phyloP scores from a whole-genome alignment of 2,797 vertebrate genomes.

The Enteromius treurensis region DNA sequence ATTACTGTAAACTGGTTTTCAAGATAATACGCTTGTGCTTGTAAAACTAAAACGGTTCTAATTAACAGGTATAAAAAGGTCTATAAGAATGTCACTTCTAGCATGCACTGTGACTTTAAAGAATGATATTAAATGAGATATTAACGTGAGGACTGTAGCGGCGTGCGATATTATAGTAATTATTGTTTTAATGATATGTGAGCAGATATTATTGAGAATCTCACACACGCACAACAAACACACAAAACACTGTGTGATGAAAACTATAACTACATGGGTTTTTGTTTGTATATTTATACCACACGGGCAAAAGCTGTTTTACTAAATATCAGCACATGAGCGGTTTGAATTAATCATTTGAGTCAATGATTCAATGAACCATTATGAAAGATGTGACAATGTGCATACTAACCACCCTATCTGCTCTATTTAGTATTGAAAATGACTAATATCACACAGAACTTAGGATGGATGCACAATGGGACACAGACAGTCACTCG shows the following conservation, averaged over 20 bases:
- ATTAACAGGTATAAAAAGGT: neutral
- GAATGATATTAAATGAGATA: neutral
- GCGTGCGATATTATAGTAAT: neutral
- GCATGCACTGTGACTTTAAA: neutral
- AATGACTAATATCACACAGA: too few species aligned
- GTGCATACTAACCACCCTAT: too few species aligned
- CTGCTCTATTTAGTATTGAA: too few species aligned
- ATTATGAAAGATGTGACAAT: too few species aligned
- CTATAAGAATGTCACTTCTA: neutral
- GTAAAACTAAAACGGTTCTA: neutral
- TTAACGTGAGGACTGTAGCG: neutral
- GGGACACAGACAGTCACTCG: neutral
- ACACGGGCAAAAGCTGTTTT: neutral
- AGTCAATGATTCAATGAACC: neutral
- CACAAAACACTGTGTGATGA: neutral
- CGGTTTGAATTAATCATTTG: neutral
- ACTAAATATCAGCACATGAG: neutral
- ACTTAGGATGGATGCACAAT: too few species aligned
- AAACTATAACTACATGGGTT: neutral
- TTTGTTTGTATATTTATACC: neutral
- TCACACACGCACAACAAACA: neutral
- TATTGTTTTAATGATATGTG: neutral
- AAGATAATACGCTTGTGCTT: neutral
- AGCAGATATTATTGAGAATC: neutral
- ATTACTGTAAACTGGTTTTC: slow-evolving; percentile 5